Percentiles rank a stretch among this genome's conserved stretches.
phyloP scores from a whole-genome alignment of 2,797 vertebrate species.

The Gephyroberyx darwinii region DNA sequence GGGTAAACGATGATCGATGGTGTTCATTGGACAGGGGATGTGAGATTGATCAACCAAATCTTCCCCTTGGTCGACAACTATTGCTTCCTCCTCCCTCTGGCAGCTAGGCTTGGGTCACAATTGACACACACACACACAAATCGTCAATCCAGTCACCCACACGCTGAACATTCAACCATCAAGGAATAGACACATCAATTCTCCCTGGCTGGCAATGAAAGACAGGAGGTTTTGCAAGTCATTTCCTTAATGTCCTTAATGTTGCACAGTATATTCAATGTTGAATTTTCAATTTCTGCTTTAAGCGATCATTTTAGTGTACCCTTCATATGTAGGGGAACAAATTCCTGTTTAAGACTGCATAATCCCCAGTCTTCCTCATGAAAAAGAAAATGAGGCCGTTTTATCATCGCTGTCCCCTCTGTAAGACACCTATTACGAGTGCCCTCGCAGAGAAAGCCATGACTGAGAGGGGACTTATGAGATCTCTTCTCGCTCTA shows the following conservation, averaged over 20 bases:
- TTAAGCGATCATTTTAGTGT: slow-evolving; percentile 7
- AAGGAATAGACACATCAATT: slow-evolving; percentile 21
- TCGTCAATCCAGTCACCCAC: slow-evolving; percentile 39
- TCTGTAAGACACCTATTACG: slow-evolving; percentile 45
- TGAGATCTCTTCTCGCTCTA: slow-evolving; percentile 31
- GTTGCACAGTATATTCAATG: slow-evolving; percentile 13
- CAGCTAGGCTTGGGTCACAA: slow-evolving; percentile 25
- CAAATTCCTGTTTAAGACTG: slow-evolving; percentile 23
- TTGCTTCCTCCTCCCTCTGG: slow-evolving; percentile 48
- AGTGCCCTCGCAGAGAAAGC: slow-evolving; percentile 45
- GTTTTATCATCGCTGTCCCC: slow-evolving; percentile 36
- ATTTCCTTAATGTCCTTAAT: slow-evolving; percentile 27
- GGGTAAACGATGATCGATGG: slow-evolving; percentile 73
- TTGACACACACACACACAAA: slow-evolving; percentile 32
- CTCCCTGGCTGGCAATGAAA: slow-evolving; percentile 25
- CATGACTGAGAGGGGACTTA: slow-evolving; percentile 39
- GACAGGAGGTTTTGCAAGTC: slow-evolving; percentile 25
- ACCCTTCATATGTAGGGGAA: slow-evolving; percentile 1
- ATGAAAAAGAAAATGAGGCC: slow-evolving; percentile 48
- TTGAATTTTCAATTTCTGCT: slow-evolving; percentile 22
- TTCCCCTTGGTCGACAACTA: slow-evolving; percentile 54
- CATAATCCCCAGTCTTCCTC: slow-evolving; percentile 33
- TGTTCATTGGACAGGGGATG: slow-evolving; percentile 48
- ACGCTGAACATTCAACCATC: slow-evolving; percentile 20
- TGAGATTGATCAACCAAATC: slow-evolving; percentile 62